Percentiles rank a stretch among this genome's conserved stretches.
Evolutionary conservation across 1,140 invertebrate genomes (phyloP).

Genomic region (Aphaenogaster rudis): DNA sequence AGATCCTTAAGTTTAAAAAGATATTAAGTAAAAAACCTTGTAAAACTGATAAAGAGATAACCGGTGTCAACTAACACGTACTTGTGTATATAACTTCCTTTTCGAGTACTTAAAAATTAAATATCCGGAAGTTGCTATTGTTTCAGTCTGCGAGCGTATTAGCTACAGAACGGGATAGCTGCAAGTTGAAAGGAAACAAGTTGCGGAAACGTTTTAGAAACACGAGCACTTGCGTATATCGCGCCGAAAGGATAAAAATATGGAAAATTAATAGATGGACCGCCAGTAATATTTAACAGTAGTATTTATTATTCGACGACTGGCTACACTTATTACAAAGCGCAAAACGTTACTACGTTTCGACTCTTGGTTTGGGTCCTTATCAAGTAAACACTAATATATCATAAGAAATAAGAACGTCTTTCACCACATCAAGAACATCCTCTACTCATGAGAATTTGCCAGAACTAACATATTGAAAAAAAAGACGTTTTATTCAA

Average conservation of each 20-base stretch:
- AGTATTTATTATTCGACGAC: too few species aligned
- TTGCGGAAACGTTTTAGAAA: not conserved
- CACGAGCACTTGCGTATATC: not conserved
- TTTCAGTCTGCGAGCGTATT: not conserved
- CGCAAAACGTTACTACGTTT: too few species aligned
- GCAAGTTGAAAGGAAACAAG: slow-evolving; percentile 15
- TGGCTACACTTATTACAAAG: too few species aligned
- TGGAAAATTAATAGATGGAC: too few species aligned
- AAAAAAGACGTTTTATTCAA: too few species aligned
- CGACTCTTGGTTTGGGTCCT: too few species aligned
- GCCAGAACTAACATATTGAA: too few species aligned
- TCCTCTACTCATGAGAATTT: too few species aligned
- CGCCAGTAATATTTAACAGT: not conserved
- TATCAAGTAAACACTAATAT: too few species aligned
- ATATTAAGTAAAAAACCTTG: not conserved
- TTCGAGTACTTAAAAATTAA: slow-evolving; percentile 22
- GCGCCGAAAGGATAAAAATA: not conserved
- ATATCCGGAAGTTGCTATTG: slow-evolving; percentile 22
- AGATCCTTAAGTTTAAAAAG: not conserved
- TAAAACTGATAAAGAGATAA: not conserved
- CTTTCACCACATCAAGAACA: too few species aligned
- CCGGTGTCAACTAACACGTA: not conserved
- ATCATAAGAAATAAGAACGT: too few species aligned
- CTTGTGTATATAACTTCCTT: not conserved
- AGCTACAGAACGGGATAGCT: not conserved